Conservation (phyloP, 2,113 vertebrate genomes). For the Solea solea region DNA sequence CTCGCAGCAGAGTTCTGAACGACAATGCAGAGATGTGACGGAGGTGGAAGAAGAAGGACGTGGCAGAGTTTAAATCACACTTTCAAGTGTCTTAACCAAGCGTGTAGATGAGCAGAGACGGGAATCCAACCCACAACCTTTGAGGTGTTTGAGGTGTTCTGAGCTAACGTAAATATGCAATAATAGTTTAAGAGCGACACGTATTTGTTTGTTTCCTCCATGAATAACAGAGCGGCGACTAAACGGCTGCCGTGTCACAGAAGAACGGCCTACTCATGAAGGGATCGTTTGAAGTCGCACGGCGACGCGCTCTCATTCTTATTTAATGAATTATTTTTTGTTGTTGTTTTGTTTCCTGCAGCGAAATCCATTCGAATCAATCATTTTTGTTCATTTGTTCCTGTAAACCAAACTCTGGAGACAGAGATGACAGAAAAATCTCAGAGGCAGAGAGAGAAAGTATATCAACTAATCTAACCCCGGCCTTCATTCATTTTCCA, state of each 20-base stretch:
- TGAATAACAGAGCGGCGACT: slow-evolving; percentile 59
- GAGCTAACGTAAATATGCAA: too few relatives aligned
- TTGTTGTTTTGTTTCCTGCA: slow-evolving; percentile 31
- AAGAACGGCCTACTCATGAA: slow-evolving; percentile 54
- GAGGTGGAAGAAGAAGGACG: too few relatives aligned
- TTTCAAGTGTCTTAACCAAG: too few relatives aligned
- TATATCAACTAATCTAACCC: slow-evolving; percentile 50
- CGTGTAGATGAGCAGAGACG: too few relatives aligned
- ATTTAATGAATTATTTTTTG: slow-evolving; percentile 68
- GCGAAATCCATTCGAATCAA: slow-evolving; percentile 74
- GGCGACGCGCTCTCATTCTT: slow-evolving; percentile 66
- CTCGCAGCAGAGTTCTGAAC: too few relatives aligned
- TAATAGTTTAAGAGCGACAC: too few relatives aligned
- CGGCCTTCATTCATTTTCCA: slow-evolving; percentile 38
- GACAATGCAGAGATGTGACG: neutral
- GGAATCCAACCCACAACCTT: too few relatives aligned
- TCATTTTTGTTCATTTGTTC: slow-evolving; percentile 34
- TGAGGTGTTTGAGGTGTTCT: too few relatives aligned
- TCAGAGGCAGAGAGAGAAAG: neutral
- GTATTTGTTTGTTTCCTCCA: neutral
- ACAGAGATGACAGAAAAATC: slow-evolving; percentile 48
- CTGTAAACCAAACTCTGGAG: slow-evolving; percentile 37
- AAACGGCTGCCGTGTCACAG: slow-evolving; percentile 44
- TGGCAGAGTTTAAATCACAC: too few relatives aligned
- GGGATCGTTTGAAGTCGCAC: slow-evolving; percentile 65